Percentiles rank a stretch among this genome's conserved stretches.
Evolutionary conservation across 2,888 invertebrate species (phyloP).

Genomic region (Pheosia tremula): DNA sequence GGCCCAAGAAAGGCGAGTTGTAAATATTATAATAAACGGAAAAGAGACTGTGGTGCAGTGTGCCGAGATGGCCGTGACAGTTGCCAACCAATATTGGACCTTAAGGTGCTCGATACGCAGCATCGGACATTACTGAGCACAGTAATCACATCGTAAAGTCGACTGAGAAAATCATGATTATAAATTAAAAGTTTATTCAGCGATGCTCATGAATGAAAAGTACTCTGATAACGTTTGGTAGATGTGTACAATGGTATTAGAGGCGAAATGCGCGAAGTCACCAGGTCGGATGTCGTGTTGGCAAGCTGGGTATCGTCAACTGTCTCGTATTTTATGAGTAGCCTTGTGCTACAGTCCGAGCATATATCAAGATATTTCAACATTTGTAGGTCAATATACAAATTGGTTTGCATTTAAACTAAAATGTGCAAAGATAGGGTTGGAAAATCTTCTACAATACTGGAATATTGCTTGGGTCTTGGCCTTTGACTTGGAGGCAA

Average conservation of each 20-base stretch:
- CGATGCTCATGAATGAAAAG: conserved; percentile 59
- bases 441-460: no score
- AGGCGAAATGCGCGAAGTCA: conserved; percentile 40
- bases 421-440: no score
- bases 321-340: conserved; percentile 37
- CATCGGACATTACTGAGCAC: conserved; percentile 16
- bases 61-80: conserved; percentile 77
- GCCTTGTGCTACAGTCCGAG: conserved; percentile 27
- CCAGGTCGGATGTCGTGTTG: conserved; percentile 57
- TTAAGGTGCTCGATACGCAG: conserved; percentile 51
- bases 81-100: conserved; percentile 58
- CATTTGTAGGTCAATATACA: conserved; percentile 18
- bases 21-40: conserved; percentile 84
- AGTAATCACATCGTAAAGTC: conserved; percentile 34
- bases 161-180: conserved; percentile 32
- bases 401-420: not conserved
- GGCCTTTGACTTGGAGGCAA: not conserved
- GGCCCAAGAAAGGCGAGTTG: conserved; percentile 86
- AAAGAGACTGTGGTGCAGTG: conserved; percentile 82
- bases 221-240: conserved; percentile 41
- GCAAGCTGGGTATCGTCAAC: conserved; percentile 50
- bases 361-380: conserved; percentile 17
- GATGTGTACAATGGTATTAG: conserved; percentile 47
- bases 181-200: conserved; percentile 44
- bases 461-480: no score